Evolutionary conservation across 2,888 invertebrate species (phyloP).

Genomic region (Drosophila affinis): DNA sequence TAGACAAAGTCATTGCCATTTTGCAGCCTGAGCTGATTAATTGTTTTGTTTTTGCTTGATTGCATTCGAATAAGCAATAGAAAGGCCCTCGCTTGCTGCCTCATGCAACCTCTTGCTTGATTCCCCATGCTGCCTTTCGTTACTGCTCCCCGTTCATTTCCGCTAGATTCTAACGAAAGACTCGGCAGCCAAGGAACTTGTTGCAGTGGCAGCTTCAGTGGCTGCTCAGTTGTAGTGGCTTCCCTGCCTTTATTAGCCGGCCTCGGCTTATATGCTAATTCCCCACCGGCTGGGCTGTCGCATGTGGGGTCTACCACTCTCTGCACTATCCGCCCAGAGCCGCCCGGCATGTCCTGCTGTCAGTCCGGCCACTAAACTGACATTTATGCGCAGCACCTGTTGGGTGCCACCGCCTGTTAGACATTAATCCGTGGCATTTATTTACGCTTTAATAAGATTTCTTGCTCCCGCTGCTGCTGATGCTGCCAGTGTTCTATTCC

Average conservation of each 20-base stretch:
- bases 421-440: slow-evolving; percentile 76
- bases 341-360: slow-evolving; percentile 50
- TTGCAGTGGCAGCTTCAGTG: slow-evolving; percentile 8
- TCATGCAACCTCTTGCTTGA: neutral
- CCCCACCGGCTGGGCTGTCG: slow-evolving; percentile 5
- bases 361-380: slow-evolving; percentile 63
- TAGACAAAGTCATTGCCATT: slow-evolving; percentile 34
- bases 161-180: slow-evolving; percentile 33
- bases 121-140: neutral
- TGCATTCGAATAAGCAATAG: slow-evolving; percentile 49
- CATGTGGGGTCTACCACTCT: slow-evolving; percentile 57
- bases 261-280: slow-evolving; percentile 58
- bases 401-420: slow-evolving; percentile 60
- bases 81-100: slow-evolving; percentile 20
- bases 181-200: slow-evolving; percentile 43
- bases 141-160: slow-evolving; percentile 4
- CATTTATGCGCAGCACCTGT: slow-evolving; percentile 62
- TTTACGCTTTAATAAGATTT: slow-evolving; percentile 76
- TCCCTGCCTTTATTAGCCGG: slow-evolving; percentile 58
- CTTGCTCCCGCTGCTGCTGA: slow-evolving; percentile 29
- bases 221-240: slow-evolving; percentile 21
- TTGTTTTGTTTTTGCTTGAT: slow-evolving; percentile 61
- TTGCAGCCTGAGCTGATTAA: slow-evolving; percentile 57
- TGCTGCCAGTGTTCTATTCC: slow-evolving; percentile 14
- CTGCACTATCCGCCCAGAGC: neutral